Evolutionary conservation across 2,888 invertebrate genomes (phyloP).

Genomic region (Drosophila fungiperda): DNA sequence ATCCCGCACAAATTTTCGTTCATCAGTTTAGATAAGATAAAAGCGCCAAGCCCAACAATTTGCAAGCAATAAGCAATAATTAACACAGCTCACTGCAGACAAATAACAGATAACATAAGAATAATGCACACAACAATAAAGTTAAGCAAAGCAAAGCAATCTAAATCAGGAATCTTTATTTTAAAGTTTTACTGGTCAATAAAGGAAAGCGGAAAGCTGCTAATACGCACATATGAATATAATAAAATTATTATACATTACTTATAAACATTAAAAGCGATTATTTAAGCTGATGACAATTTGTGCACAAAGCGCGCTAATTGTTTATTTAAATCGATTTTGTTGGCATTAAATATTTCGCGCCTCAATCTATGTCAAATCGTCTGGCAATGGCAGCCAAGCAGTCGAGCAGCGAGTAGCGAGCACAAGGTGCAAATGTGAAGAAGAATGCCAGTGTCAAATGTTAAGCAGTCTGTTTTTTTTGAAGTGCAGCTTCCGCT

Average conservation of each 20-base stretch:
- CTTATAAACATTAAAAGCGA: conserved; percentile 19
- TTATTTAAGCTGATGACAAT: conserved; percentile 54
- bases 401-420: background rate
- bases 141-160: conserved; percentile 30
- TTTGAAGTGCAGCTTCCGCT: conserved; percentile 27
- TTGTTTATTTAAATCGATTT: conserved; percentile 74
- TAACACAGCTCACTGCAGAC: conserved; percentile 36
- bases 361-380: conserved; percentile 60
- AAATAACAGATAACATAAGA: conserved; percentile 37
- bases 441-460: conserved; percentile 20
- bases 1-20: conserved; percentile 34
- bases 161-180: conserved; percentile 31
- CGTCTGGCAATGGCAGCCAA: conserved; percentile 34
- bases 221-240: conserved; percentile 1
- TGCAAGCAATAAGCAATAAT: conserved; percentile 64
- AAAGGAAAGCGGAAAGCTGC: conserved; percentile 18
- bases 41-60: conserved; percentile 28
- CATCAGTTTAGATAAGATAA: conserved; percentile 61
- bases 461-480: conserved; percentile 6
- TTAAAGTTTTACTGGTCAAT: conserved; percentile 40
- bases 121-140: conserved; percentile 39
- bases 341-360: conserved; percentile 54
- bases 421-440: conserved; percentile 7
- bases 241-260: background rate
- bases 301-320: conserved; percentile 56